phyloP scores from a whole-genome alignment of 2,797 vertebrate genomes.

The Leptatherina wallacei region DNA sequence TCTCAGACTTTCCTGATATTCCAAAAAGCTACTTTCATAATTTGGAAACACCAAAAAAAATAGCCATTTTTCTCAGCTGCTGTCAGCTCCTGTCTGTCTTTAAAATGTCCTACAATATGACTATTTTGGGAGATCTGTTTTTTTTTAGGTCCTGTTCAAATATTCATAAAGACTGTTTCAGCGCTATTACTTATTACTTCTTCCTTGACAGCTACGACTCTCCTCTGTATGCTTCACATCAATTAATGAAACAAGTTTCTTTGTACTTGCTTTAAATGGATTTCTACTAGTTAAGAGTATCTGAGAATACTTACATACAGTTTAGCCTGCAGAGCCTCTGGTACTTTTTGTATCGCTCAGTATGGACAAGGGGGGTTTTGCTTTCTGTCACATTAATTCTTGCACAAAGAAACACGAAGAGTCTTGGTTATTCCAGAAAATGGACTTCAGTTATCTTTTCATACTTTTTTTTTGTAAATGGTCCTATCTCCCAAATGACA shows the following conservation, averaged over 20 bases:
- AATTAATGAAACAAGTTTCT: constrained; percentile 33
- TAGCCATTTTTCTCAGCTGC: not conserved
- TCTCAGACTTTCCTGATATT: constrained; percentile 48
- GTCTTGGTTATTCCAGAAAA: constrained; percentile 26
- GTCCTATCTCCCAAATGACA: not conserved
- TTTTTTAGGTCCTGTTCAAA: constrained; percentile 45
- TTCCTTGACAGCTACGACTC: constrained; percentile 6
- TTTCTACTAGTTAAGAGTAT: constrained; percentile 7
- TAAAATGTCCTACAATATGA: constrained; percentile 52
- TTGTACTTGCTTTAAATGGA: constrained; percentile 19
- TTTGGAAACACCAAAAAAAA: constrained; percentile 37
- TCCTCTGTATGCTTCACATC: constrained; percentile 16
- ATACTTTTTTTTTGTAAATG: not conserved
- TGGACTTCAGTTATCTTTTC: constrained; percentile 15
- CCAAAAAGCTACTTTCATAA: constrained; percentile 64
- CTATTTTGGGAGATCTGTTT: constrained; percentile 30
- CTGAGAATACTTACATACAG: too few relatives aligned
- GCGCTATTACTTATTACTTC: constrained; percentile 24
- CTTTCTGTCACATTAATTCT: constrained; percentile 14
- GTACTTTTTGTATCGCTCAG: not conserved
- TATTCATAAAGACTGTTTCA: constrained; percentile 40
- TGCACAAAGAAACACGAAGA: constrained; percentile 17
- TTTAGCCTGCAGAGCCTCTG: constrained; percentile 4
- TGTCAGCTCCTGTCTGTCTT: constrained; percentile 37
- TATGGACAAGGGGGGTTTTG: constrained; percentile 19